phyloP scores from a whole-genome alignment of 1,140 invertebrate genomes.

The Ceratosolen solmsi region DNA sequence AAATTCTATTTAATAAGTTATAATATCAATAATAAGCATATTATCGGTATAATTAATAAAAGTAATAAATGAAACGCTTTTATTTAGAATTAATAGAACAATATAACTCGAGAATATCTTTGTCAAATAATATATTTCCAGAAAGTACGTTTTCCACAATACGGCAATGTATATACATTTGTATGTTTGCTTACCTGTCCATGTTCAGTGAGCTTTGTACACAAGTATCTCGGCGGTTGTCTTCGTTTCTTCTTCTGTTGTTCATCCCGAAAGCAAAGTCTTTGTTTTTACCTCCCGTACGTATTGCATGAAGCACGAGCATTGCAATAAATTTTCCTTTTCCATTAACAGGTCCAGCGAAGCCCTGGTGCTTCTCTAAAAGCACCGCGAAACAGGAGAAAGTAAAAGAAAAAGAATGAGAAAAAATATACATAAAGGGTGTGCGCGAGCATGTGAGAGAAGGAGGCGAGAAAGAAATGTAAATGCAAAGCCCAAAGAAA shows the following conservation, averaged over 20 bases:
- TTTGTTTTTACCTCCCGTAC: conserved; percentile 43
- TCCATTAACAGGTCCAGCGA: conserved; percentile 48
- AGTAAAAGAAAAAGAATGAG: not conserved
- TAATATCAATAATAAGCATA: too few species aligned
- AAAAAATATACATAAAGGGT: too few species aligned
- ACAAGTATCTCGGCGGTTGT: conserved; percentile 7
- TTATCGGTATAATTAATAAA: too few species aligned
- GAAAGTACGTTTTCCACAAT: not conserved
- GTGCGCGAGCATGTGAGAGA: too few species aligned
- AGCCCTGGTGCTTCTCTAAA: conserved; percentile 4
- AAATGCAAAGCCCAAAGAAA: not conserved
- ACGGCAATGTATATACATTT: not conserved
- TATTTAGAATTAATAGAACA: conserved; percentile 19
- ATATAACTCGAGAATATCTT: not conserved
- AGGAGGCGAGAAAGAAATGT: too few species aligned
- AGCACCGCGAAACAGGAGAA: conserved; percentile 8
- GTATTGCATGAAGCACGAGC: conserved; percentile 39
- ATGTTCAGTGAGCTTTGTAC: not conserved
- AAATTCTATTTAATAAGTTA: too few species aligned
- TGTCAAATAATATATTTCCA: not conserved
- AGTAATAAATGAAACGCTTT: too few species aligned
- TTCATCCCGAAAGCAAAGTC: conserved; percentile 24
- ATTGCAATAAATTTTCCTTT: conserved; percentile 49
- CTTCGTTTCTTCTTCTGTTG: not conserved
- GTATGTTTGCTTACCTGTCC: not conserved